Evolutionary conservation across 2,888 invertebrate species (phyloP).

Genomic region (Phoronis australis): DNA sequence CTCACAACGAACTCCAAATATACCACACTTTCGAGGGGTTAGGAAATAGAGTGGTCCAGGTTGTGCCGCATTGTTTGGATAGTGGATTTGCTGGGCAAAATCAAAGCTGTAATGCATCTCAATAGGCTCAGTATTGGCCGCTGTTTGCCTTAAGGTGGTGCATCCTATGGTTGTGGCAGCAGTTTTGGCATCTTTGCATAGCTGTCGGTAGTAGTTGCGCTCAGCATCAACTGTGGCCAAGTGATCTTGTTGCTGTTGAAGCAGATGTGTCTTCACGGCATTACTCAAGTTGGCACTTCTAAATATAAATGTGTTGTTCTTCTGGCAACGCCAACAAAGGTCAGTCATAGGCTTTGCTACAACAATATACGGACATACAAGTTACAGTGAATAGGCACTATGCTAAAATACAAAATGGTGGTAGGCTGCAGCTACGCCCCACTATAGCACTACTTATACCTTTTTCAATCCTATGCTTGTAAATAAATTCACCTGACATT

Average conservation of each 20-base stretch:
- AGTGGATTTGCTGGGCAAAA: constrained; percentile 23
- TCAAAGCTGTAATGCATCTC: constrained; percentile 18
- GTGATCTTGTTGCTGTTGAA: constrained; percentile 7
- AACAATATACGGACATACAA: constrained; percentile 9
- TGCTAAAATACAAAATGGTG: too few species aligned
- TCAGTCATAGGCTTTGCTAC: constrained; percentile 10
- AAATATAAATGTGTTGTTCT: constrained; percentile 5
- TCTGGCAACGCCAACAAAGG: constrained; percentile 15
- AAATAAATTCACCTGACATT: too few species aligned
- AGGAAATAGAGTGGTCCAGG: constrained; percentile 25
- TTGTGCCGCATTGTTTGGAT: constrained; percentile 18
- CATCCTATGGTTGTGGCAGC: neutral
- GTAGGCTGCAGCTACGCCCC: too few species aligned
- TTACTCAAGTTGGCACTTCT: constrained; percentile 7
- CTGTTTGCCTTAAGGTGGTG: constrained; percentile 2
- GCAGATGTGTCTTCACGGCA: constrained; percentile 7
- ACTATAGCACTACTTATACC: too few species aligned
- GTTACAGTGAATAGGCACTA: too few species aligned
- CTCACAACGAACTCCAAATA: constrained; percentile 21
- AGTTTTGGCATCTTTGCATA: constrained; percentile 1
- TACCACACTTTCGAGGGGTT: constrained; percentile 20
- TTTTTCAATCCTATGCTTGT: too few species aligned
- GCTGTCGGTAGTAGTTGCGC: constrained; percentile 4
- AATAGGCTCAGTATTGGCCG: constrained; percentile 6
- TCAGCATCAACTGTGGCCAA: constrained; percentile 5